These are phyloP conservation scores for Stegophylla sp. DNA, from an alignment of 2,888 invertebrate genomes.

Conservation along the genomic window DNA sequence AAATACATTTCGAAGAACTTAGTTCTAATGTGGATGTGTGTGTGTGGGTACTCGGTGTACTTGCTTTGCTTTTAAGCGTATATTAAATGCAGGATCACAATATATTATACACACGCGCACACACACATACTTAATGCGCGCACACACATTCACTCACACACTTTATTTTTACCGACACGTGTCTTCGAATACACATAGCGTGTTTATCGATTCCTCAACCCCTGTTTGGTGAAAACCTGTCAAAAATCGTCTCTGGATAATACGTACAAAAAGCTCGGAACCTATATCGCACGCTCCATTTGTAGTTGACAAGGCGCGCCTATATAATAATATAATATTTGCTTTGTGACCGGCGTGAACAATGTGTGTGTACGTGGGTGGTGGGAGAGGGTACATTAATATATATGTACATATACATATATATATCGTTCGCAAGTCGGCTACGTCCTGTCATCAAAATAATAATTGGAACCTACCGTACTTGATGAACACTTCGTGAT, in stretches of 20 bases:
- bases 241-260: slow-evolving; percentile 54
- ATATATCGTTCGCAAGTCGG: not conserved
- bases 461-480: slow-evolving; percentile 51
- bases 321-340: slow-evolving; percentile 49
- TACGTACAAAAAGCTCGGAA: slow-evolving; percentile 51
- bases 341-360: slow-evolving; percentile 57
- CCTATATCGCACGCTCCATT: slow-evolving; percentile 56
- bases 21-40: not conserved
- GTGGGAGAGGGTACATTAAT: slow-evolving; percentile 17
- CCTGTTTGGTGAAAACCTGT: slow-evolving; percentile 49
- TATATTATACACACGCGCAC: no score
- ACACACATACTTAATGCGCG: slow-evolving; percentile 5
- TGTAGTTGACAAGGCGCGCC: slow-evolving; percentile 57
- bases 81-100: not conserved
- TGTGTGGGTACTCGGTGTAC: not conserved
- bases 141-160: not conserved
- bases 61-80: not conserved
- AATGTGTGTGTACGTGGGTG: slow-evolving; percentile 1
- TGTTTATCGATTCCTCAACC: slow-evolving; percentile 48
- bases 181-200: slow-evolving; percentile 45
- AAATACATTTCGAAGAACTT: no score
- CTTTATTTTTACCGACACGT: slow-evolving; percentile 49
- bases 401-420: slow-evolving; percentile 18
- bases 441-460: slow-evolving; percentile 55
- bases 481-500: not conserved